Percentiles rank a stretch among this genome's conserved stretches.
These are phyloP conservation scores for Unio delphinus DNA, from an alignment of 2,888 invertebrate species.

Conservation along the genomic window DNA sequence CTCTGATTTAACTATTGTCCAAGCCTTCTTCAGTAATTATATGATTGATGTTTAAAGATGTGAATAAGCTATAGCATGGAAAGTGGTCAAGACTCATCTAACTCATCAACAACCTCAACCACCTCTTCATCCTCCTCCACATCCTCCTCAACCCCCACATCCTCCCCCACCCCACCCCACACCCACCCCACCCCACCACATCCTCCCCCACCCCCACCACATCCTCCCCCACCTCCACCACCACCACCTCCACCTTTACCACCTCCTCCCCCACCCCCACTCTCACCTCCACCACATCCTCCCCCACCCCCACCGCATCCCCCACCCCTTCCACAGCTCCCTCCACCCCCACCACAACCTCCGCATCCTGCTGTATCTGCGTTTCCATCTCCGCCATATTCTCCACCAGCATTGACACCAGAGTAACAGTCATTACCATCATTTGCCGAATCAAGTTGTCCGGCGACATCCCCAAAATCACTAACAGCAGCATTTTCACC, in stretches of 20 bases:
- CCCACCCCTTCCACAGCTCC: too few species aligned
- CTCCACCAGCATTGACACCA: too few species aligned
- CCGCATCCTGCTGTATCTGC: too few species aligned
- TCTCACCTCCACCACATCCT: slow-evolving; percentile 22
- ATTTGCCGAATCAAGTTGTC: background rate
- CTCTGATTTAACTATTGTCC: too few species aligned
- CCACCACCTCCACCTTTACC: slow-evolving; percentile 20
- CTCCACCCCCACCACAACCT: too few species aligned
- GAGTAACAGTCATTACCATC: too few species aligned
- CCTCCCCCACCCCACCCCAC: slow-evolving; percentile 6
- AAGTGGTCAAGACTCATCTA: background rate
- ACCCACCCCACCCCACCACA: slow-evolving; percentile 11
- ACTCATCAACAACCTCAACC: slow-evolving; percentile 6
- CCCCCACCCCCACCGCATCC: too few species aligned
- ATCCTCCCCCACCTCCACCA: slow-evolving; percentile 4
- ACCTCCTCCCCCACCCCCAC: slow-evolving; percentile 20
- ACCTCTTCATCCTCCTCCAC: slow-evolving; percentile 4
- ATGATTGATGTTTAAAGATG: too few species aligned
- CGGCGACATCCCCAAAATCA: slow-evolving; percentile 1
- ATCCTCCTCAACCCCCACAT: slow-evolving; percentile 10
- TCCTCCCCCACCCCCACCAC: slow-evolving; percentile 3
- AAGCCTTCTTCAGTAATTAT: too few species aligned
- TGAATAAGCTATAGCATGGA: too few species aligned
- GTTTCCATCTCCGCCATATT: too few species aligned
- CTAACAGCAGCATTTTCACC: background rate